These are phyloP conservation scores for Enteromius thamalakanensis DNA, from an alignment of 2,797 vertebrate genomes.

Conservation along the genomic window DNA sequence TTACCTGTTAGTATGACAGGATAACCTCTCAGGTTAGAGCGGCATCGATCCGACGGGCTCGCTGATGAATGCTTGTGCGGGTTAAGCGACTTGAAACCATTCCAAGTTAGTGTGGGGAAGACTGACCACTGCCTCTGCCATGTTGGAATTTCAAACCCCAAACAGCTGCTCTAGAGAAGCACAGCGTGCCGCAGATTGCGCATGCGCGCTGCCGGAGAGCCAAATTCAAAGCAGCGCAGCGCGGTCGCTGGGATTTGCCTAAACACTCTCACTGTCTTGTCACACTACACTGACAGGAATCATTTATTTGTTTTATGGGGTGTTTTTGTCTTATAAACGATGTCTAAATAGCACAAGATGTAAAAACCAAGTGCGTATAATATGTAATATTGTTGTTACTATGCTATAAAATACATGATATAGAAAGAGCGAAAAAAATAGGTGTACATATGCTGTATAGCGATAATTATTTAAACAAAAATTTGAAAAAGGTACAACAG, in stretches of 20 bases:
- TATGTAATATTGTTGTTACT: not conserved
- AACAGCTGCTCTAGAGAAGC: conserved; percentile 95
- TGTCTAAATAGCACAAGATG: not conserved
- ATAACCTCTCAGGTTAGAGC: conserved; percentile 81
- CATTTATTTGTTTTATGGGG: not conserved
- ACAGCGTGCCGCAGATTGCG: conserved; percentile 87
- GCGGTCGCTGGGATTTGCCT: conserved; percentile 19
- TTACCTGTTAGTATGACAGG: conserved; percentile 90
- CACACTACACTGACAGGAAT: not conserved
- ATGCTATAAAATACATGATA: not conserved
- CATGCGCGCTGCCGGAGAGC: conserved; percentile 88
- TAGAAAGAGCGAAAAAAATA: not conserved
- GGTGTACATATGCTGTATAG: not conserved
- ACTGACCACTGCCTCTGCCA: conserved; percentile 98
- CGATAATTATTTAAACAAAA: not conserved
- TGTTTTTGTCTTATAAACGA: not conserved
- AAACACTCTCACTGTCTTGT: conserved; percentile 4
- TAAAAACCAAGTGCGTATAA: not conserved
- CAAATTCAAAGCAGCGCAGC: conserved; percentile 87
- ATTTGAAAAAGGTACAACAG: not conserved
- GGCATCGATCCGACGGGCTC: conserved; percentile 86
- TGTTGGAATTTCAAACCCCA: conserved; percentile 99
- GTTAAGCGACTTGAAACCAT: conserved; percentile 92
- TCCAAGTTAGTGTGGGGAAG: conserved; percentile 95
- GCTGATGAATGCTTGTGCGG: conserved; percentile 82